phyloP scores from a whole-genome alignment of 2,797 vertebrate genomes.

The Poeciliopsis infans region DNA sequence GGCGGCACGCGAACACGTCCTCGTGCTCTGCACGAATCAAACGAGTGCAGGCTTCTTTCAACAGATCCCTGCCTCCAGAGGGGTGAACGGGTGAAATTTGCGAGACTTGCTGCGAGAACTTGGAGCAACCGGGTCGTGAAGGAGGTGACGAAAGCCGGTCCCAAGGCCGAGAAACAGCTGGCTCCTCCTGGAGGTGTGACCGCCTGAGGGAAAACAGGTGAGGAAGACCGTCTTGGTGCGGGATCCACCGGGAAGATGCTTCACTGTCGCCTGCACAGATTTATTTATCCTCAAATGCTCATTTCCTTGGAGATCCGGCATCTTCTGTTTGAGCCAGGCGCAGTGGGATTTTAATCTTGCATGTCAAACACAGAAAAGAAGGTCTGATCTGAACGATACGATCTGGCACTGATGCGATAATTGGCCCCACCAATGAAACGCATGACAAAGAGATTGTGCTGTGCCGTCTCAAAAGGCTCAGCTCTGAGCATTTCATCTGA shows the following conservation, averaged over 20 bases:
- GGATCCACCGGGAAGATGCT: conserved; percentile 2
- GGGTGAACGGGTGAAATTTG: conserved; percentile 13
- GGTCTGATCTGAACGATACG: conserved; percentile 13
- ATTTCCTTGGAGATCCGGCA: neutral
- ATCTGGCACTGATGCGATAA: conserved; percentile 35
- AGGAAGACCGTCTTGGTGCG: conserved; percentile 16
- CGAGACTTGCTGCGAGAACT: conserved; percentile 12
- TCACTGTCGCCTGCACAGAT: neutral
- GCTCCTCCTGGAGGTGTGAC: no score
- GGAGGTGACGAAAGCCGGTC: conserved; percentile 23
- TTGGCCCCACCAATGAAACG: conserved; percentile 25
- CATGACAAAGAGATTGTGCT: conserved; percentile 28
- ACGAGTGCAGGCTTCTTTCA: neutral
- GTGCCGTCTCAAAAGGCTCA: conserved; percentile 37
- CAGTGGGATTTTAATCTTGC: conserved; percentile 11
- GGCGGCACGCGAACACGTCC: neutral
- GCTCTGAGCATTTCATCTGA: conserved; percentile 53
- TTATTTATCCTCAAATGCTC: neutral
- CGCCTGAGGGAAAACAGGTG: conserved; percentile 19
- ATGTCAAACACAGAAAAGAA: conserved; percentile 17
- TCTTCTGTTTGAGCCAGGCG: conserved; percentile 10
- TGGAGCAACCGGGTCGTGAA: conserved; percentile 21
- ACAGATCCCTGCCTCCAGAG: conserved; percentile 2
- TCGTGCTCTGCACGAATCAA: conserved; percentile 10
- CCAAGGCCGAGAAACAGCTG: conserved; percentile 30